These are phyloP conservation scores for Amblyjoppa proteus DNA, from an alignment of 2,888 invertebrate species.

Conservation along the genomic window DNA sequence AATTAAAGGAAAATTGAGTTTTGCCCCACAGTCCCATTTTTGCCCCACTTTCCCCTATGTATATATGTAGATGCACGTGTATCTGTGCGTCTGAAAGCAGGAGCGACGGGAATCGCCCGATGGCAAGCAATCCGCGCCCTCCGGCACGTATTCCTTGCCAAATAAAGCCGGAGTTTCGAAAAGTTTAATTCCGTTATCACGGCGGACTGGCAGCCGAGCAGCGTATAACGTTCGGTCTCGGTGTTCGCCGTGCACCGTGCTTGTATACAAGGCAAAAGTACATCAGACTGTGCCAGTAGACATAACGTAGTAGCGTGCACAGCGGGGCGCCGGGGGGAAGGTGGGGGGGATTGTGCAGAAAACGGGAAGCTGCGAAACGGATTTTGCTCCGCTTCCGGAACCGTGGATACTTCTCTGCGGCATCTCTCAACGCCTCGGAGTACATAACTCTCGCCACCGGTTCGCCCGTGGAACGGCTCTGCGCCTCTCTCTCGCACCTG, in stretches of 20 bases:
- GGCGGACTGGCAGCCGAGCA: conserved; percentile 25
- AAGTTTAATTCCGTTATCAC: conserved; percentile 61
- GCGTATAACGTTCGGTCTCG: background rate
- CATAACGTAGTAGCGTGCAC: background rate
- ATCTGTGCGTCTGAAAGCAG: background rate
- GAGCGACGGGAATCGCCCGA: background rate
- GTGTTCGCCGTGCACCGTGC: background rate
- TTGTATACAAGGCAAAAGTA: background rate
- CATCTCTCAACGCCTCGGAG: conserved; percentile 46
- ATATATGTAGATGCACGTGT: too few species aligned
- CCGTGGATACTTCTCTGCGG: conserved; percentile 32
- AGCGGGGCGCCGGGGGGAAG: background rate
- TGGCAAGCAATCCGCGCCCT: conserved; percentile 23
- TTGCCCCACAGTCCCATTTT: too few species aligned
- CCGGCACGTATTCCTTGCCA: conserved; percentile 57
- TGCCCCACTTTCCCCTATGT: background rate
- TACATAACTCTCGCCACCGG: conserved; percentile 39
- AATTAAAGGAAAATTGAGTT: too few species aligned
- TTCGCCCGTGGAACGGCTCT: conserved; percentile 2
- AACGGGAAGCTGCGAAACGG: conserved; percentile 42
- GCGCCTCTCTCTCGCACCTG: background rate
- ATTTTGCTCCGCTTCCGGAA: conserved; percentile 31
- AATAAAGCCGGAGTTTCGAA: conserved; percentile 61
- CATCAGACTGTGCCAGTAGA: conserved; percentile 13
- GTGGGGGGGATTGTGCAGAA: background rate